Conservation (phyloP, 2,113 vertebrate species). For the Gnathonemus longibarbis region DNA sequence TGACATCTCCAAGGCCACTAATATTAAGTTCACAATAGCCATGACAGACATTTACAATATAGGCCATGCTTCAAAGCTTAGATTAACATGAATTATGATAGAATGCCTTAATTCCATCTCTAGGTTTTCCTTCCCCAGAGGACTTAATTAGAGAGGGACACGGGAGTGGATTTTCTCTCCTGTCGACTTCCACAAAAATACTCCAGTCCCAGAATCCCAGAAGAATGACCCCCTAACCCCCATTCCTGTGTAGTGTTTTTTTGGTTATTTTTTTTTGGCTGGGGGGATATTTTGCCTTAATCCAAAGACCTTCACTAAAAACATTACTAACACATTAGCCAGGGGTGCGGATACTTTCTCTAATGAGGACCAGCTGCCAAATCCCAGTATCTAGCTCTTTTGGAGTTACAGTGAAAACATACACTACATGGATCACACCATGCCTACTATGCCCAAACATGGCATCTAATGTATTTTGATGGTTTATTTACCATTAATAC, state of each 20-base stretch:
- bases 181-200: not conserved
- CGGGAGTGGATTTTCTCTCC: not conserved
- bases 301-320: not conserved
- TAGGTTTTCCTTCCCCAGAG: not conserved
- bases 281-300: not conserved
- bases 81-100: not conserved
- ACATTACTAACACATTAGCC: not conserved
- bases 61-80: not conserved
- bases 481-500: not conserved
- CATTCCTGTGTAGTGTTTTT: not conserved
- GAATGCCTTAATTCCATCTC: not conserved
- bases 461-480: not conserved
- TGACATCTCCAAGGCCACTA: not conserved
- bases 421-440: not conserved
- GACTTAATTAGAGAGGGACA: not conserved
- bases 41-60: not conserved
- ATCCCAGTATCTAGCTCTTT: not conserved
- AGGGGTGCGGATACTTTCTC: not conserved
- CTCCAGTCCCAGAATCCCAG: not conserved
- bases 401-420: not conserved
- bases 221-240: not conserved
- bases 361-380: not conserved
- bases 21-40: not conserved
- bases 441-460: not conserved
- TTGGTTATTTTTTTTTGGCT: too few relatives aligned